A percentile compares a stretch with the other conserved stretches of the same genome.
These are phyloP conservation scores for Hydrozoanthus tunicans DNA, from an alignment of 64 coral and sea anemone species.

Conservation along the genomic window DNA sequence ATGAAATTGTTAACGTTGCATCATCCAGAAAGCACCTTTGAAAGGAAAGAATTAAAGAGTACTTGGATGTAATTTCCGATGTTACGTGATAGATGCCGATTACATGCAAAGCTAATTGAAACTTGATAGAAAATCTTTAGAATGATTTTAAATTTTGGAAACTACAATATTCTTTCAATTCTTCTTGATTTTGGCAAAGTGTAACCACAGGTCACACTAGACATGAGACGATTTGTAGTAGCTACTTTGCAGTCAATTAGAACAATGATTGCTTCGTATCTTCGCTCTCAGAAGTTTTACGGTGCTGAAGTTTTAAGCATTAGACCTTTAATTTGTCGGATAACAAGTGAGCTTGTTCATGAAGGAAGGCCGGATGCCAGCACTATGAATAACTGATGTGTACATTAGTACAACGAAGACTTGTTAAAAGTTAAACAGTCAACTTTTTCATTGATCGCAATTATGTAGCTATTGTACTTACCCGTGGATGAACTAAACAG, in stretches of 20 bases:
- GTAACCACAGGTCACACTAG: not conserved
- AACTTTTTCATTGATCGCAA: too few species aligned
- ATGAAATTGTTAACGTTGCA: too few species aligned
- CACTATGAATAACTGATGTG: slow-evolving; percentile 5
- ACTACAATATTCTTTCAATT: slow-evolving; percentile 1
- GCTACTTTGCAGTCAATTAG: not conserved
- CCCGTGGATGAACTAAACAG: too few species aligned
- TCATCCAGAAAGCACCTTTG: too few species aligned
- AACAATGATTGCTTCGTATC: not conserved
- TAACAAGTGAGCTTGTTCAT: not conserved
- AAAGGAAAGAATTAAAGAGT: too few species aligned
- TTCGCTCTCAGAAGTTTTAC: not conserved
- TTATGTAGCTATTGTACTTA: too few species aligned
- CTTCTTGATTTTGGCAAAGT: slow-evolving; percentile 2
- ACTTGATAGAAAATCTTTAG: too few species aligned
- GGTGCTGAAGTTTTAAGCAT: slow-evolving; percentile 10
- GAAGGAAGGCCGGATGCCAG: not conserved
- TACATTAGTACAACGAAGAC: not conserved
- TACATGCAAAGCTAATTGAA: too few species aligned
- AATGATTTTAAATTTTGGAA: not conserved
- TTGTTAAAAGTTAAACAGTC: too few species aligned
- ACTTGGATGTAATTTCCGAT: too few species aligned
- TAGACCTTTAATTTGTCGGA: slow-evolving; percentile 4
- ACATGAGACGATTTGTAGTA: not conserved
- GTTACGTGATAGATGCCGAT: too few species aligned